These are phyloP conservation scores for Pandemis corylana DNA, from an alignment of 2,888 invertebrate genomes.

Conservation along the genomic window DNA sequence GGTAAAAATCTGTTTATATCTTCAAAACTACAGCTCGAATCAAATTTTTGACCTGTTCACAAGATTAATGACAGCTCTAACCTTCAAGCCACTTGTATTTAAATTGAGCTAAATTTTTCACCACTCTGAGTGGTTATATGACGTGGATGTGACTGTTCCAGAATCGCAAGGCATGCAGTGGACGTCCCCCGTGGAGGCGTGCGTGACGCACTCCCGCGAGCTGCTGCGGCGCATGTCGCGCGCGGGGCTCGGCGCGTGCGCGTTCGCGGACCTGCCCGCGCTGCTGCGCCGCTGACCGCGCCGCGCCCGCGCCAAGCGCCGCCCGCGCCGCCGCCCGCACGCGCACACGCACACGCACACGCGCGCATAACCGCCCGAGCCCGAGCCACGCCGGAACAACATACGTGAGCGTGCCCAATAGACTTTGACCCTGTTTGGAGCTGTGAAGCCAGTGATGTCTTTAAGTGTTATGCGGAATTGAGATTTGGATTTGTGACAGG, in stretches of 20 bases:
- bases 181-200: constrained; percentile 96
- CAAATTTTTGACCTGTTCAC: too few relatives aligned
- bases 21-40: too few relatives aligned
- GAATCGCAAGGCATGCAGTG: constrained; percentile 96
- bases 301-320: constrained; percentile 64
- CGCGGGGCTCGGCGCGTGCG: constrained; percentile 96
- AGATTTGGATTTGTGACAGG: too few relatives aligned
- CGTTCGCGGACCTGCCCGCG: constrained; percentile 96
- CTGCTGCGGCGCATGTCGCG: constrained; percentile 95
- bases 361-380: constrained; percentile 1
- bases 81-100: too few relatives aligned
- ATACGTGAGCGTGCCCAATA: too few relatives aligned
- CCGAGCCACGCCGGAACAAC: neutral
- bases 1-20: too few relatives aligned
- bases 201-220: constrained; percentile 95
- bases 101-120: too few relatives aligned
- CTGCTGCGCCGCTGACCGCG: constrained; percentile 90
- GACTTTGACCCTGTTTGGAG: too few relatives aligned
- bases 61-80: too few relatives aligned
- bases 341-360: constrained; percentile 4
- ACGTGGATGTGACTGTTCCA: constrained; percentile 63
- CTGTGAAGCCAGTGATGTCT: too few relatives aligned
- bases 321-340: constrained; percentile 30
- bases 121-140: too few relatives aligned
- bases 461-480: too few relatives aligned